A percentile compares a stretch with the other conserved stretches of the same genome.
Conservation (phyloP, 2,888 invertebrate species). For the Chrysolina oricalcia region DNA sequence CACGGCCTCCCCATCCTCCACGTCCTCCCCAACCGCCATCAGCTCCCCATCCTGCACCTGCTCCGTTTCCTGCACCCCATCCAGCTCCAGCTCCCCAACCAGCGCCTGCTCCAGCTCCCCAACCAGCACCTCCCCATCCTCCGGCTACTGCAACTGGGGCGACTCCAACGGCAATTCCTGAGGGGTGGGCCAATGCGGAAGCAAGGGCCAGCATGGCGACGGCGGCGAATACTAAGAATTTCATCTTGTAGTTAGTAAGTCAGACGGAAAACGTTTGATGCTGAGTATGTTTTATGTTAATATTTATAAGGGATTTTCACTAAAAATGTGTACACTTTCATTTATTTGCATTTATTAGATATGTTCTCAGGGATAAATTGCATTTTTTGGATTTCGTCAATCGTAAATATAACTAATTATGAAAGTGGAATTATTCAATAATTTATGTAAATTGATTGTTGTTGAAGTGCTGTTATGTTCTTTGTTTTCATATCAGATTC, state of each 20-base stretch:
- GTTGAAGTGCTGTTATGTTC: no score
- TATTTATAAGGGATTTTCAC: not conserved
- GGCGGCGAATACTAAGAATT: no score
- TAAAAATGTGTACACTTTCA: conserved; percentile 2
- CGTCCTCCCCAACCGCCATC: conserved; percentile 22
- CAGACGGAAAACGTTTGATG: conserved; percentile 4
- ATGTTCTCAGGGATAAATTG: conserved; percentile 2
- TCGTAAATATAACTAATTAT: not conserved
- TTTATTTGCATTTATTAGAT: not conserved
- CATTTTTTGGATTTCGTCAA: not conserved
- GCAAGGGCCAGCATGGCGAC: no score
- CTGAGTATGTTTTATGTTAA: not conserved
- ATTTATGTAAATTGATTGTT: not conserved
- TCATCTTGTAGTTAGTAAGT: conserved; percentile 51
- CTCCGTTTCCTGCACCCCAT: conserved; percentile 28
- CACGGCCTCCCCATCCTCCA: no score
- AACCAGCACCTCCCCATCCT: conserved; percentile 15
- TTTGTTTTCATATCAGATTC: no score
- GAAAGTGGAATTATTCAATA: not conserved
- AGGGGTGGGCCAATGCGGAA: no score
- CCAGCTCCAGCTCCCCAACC: not conserved
- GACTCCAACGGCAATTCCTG: not conserved
- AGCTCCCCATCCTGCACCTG: conserved; percentile 15
- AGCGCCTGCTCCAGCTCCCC: conserved; percentile 28
- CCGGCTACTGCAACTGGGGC: not conserved